These are phyloP conservation scores for Drosophila nannoptera DNA, from an alignment of 1,140 invertebrate species.

Conservation along the genomic window DNA sequence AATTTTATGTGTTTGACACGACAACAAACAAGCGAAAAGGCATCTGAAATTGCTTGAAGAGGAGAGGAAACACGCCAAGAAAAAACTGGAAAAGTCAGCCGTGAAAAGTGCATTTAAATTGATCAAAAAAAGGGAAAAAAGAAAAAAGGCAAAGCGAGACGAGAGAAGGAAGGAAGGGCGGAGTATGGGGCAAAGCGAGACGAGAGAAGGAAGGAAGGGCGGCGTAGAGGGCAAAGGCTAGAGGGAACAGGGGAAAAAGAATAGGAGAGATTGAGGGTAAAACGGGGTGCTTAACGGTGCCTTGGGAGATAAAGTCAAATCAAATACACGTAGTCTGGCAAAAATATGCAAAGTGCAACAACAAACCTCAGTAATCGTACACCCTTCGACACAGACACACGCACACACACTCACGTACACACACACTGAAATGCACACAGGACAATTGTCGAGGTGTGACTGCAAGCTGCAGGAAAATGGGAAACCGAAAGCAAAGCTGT, in stretches of 20 bases:
- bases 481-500: no score
- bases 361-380: conserved; percentile 33
- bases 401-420: conserved; percentile 23
- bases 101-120: conserved; percentile 59
- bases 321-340: conserved; percentile 43
- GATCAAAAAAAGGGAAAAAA: conserved; percentile 3
- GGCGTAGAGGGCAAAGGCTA: no score
- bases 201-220: no score
- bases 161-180: no score
- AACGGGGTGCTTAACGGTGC: background rate
- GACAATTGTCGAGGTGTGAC: conserved; percentile 57
- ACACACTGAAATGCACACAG: conserved; percentile 22
- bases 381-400: conserved; percentile 14
- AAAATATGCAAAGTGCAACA: conserved; percentile 53
- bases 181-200: no score
- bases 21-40: conserved; percentile 56
- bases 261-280: no score
- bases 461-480: conserved; percentile 20
- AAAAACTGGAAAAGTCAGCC: conserved; percentile 7
- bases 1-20: conserved; percentile 48
- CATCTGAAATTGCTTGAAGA: conserved; percentile 19
- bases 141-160: no score
- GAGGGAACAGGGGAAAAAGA: no score
- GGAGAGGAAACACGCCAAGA: background rate
- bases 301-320: conserved; percentile 51